These are phyloP conservation scores for Conchocele bisecta DNA, from an alignment of 2,888 invertebrate species.

Conservation along the genomic window DNA sequence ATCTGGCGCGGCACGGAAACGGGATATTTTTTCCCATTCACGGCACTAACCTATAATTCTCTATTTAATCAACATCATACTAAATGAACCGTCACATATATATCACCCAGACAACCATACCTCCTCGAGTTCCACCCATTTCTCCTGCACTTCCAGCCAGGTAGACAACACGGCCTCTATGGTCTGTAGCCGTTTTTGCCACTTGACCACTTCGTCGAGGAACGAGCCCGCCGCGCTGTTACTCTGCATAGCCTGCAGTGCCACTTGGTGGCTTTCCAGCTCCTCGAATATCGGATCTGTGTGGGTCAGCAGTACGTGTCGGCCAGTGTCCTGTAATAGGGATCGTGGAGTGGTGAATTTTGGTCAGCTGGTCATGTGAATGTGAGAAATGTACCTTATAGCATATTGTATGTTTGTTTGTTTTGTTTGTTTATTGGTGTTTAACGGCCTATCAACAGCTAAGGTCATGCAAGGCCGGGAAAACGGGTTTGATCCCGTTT, in stretches of 20 bases:
- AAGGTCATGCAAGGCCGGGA: no score
- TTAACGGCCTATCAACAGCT: no score
- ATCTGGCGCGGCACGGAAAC: no score
- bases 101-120: slow-evolving; percentile 63
- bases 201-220: slow-evolving; percentile 82
- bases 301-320: slow-evolving; percentile 73
- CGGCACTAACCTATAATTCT: no score
- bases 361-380: no score
- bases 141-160: slow-evolving; percentile 82
- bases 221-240: slow-evolving; percentile 81
- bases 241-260: slow-evolving; percentile 81
- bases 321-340: slow-evolving; percentile 71
- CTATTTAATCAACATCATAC: no score
- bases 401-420: no score
- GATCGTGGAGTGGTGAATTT: no score
- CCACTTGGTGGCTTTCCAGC: slow-evolving; percentile 81
- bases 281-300: slow-evolving; percentile 82
- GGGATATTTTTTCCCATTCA: no score
- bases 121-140: slow-evolving; percentile 82
- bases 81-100: not conserved
- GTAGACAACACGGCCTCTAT: slow-evolving; percentile 81
- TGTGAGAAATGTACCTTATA: no score
- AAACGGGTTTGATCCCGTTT: no score
- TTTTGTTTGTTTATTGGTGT: no score
- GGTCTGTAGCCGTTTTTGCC: slow-evolving; percentile 82